These are phyloP conservation scores for Acleris literana DNA, from an alignment of 2,888 invertebrate species.

Conservation along the genomic window DNA sequence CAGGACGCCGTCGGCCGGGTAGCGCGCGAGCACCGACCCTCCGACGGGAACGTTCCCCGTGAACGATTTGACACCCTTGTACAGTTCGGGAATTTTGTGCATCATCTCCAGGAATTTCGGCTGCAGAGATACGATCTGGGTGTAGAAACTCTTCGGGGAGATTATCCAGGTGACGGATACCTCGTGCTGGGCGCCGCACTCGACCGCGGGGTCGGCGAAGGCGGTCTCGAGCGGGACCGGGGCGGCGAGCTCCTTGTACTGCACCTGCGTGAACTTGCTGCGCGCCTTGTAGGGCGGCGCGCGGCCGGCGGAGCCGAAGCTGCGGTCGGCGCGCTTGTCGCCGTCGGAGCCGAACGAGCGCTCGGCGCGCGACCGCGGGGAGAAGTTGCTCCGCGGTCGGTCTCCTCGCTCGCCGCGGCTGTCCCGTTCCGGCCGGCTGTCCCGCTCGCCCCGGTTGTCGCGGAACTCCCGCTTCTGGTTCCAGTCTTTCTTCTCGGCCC, in stretches of 20 bases:
- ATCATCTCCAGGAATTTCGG: conserved; percentile 86
- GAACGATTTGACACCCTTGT: conserved; percentile 80
- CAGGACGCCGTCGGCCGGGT: conserved; percentile 87
- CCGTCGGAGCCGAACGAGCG: conserved; percentile 61
- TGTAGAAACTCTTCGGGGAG: conserved; percentile 88
- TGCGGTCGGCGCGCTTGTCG: conserved; percentile 61
- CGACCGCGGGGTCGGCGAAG: conserved; percentile 74
- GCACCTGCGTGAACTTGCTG: conserved; percentile 63
- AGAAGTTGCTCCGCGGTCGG: conserved; percentile 62
- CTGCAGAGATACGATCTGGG: conserved; percentile 79
- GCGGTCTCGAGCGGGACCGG: conserved; percentile 77
- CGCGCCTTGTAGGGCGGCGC: conserved; percentile 63
- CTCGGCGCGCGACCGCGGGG: conserved; percentile 63
- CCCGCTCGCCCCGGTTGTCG: conserved; percentile 42
- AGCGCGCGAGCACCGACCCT: conserved; percentile 87
- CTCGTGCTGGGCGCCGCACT: conserved; percentile 80
- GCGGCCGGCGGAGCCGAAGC: conserved; percentile 57
- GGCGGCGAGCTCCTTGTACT: conserved; percentile 65
- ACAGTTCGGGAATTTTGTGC: conserved; percentile 87
- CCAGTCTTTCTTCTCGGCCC: conserved; percentile 52
- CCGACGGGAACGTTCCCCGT: conserved; percentile 79
- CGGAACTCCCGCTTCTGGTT: conserved; percentile 52
- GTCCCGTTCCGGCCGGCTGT: conserved; percentile 43
- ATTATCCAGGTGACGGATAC: conserved; percentile 89
- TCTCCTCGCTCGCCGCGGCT: conserved; percentile 50